Evolutionary conservation across 1,140 invertebrate genomes (phyloP), one percentile per base, ranked within the genome.

Genomic region (Zaprionus ghesquierei): DNA sequence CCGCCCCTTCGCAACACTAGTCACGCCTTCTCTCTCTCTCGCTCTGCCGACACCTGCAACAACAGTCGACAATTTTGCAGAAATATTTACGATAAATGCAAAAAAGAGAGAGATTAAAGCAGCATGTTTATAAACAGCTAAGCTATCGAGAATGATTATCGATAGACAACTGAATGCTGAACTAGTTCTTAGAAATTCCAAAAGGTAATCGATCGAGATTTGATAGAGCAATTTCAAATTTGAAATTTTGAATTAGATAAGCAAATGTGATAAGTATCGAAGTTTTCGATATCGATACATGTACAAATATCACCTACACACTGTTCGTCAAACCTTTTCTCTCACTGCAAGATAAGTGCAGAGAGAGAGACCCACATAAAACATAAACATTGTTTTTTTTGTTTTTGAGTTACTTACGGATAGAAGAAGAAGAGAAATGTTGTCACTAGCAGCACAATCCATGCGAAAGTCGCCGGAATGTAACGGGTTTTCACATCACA

Each of bases 381-480:
- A 35, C 12, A 41, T 15, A 41, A 41, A 41, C 35, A 41, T 41
- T 41, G 41, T 22, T 46, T 44, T 38, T 41, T 44, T 18, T 6
- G 6, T 15, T 18, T 44, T 44, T 8, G 38, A 18, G 20, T 38
- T 73, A 98, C 97, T 98, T 94, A 98, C 98, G 98, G 97, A 93
- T 97, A 98, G 93, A 96, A 97, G 94, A 98, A 99, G 95, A 99
- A 99, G 77, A 98, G 94, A 86, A 95, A 95, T 77, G 98, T 98
- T 75, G 97, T 97, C 87, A 95, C 95, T 86, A 99, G 93, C 77
- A 99, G 94, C 87, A 99, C 94, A 72, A 95, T 95, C 98, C 98
- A 99, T 90, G 98, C 98, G 94, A 98, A 97, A 90, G 97, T 96
- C 91, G 98, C 98, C 92, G 98, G 98, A 93, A 99, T 95, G 94